Percentiles rank a stretch among this genome's conserved stretches.
phyloP scores from a whole-genome alignment of 1,140 invertebrate species.

The Probaryconus sp. region DNA sequence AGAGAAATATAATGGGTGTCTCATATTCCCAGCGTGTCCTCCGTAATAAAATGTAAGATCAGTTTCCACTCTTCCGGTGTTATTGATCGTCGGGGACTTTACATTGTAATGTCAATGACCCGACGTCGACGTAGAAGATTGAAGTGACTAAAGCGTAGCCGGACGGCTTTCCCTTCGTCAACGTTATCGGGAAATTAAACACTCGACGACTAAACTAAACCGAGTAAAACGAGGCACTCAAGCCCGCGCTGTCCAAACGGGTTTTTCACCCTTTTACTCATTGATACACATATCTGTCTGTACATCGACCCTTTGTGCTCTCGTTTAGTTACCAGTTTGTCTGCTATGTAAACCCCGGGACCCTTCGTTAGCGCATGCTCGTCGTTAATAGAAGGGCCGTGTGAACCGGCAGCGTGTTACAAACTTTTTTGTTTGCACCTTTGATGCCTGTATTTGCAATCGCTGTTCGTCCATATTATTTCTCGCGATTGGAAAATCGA shows the following conservation, averaged over 20 bases:
- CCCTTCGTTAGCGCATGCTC: constrained; percentile 44
- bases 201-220: constrained; percentile 49
- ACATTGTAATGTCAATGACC: constrained; percentile 53
- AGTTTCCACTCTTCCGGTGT: constrained; percentile 36
- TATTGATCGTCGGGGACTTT: constrained; percentile 48
- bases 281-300: constrained; percentile 58
- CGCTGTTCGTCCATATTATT: too few relatives aligned
- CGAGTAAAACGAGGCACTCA: constrained; percentile 43
- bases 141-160: constrained; percentile 51
- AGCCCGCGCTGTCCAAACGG: constrained; percentile 43
- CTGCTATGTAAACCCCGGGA: constrained; percentile 40
- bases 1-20: too few relatives aligned
- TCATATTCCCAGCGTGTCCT: too few relatives aligned
- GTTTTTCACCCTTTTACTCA: constrained; percentile 55
- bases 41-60: constrained; percentile 43
- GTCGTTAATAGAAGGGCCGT: constrained; percentile 9
- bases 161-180: constrained; percentile 46
- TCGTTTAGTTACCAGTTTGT: constrained; percentile 44
- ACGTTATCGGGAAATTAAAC: constrained; percentile 60
- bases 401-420: constrained; percentile 30
- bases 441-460: constrained; percentile 6
- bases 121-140: constrained; percentile 40
- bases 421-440: constrained; percentile 27
- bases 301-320: constrained; percentile 53
- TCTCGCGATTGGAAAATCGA: too few relatives aligned